Evolutionary conservation across 2,113 vertebrate genomes (phyloP).

Genomic region (Rhinichthys klamathensis): DNA sequence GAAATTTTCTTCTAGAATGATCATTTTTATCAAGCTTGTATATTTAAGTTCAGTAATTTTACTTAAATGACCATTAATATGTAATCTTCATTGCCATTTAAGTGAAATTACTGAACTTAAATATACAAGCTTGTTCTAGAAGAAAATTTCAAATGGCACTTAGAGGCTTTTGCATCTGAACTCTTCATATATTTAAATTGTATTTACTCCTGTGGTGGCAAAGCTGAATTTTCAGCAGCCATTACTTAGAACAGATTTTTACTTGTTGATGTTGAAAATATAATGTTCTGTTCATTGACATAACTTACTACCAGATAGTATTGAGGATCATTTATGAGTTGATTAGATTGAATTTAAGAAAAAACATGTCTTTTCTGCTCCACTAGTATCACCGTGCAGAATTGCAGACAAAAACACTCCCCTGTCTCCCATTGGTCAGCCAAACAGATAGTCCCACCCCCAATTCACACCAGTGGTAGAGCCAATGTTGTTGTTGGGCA

Average conservation of each 20-base stretch:
- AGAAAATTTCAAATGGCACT: too few relatives aligned
- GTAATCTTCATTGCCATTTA: too few relatives aligned
- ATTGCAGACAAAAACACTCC: background rate
- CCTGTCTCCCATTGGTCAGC: background rate
- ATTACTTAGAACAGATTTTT: background rate
- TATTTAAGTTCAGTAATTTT: too few relatives aligned
- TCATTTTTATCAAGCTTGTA: too few relatives aligned
- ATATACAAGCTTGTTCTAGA: too few relatives aligned
- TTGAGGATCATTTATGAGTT: background rate
- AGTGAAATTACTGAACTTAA: too few relatives aligned
- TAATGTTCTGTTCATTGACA: too few relatives aligned
- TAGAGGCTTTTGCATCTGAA: too few relatives aligned
- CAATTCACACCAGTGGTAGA: background rate
- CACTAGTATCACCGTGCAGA: background rate
- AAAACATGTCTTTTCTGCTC: background rate
- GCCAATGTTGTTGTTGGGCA: background rate
- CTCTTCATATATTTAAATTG: background rate
- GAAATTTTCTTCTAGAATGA: too few relatives aligned
- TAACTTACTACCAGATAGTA: too few relatives aligned
- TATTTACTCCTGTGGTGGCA: background rate
- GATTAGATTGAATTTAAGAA: background rate
- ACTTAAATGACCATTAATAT: too few relatives aligned
- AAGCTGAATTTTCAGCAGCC: background rate
- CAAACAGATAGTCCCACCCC: background rate
- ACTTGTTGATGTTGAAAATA: too few relatives aligned